phyloP scores from a whole-genome alignment of 2,888 invertebrate genomes.

The Eupithecia tripunctaria region DNA sequence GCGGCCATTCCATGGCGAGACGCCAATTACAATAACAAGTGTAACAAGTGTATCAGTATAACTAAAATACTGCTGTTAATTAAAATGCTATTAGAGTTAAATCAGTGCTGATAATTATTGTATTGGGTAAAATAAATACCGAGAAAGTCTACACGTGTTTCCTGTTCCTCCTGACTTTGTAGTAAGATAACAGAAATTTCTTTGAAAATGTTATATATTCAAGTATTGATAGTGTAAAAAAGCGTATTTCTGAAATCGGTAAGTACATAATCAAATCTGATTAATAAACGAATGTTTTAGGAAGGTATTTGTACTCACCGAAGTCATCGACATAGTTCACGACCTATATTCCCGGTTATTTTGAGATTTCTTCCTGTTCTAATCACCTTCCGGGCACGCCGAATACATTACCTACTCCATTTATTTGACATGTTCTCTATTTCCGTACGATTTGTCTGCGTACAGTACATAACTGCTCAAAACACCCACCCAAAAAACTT shows the following conservation, averaged over 20 bases:
- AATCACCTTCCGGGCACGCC: constrained; percentile 20
- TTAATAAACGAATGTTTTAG: no score
- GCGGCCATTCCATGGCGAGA: no score
- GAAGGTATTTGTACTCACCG: no score
- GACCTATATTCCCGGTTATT: constrained; percentile 76
- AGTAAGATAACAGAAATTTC: no score
- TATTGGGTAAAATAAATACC: no score
- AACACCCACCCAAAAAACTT: background rate
- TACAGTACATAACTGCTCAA: background rate
- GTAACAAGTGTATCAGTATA: no score
- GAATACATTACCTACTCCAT: constrained; percentile 28
- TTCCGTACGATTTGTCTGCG: background rate
- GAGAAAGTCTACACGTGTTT: no score
- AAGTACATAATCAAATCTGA: background rate
- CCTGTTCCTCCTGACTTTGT: no score
- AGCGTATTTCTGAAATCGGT: background rate
- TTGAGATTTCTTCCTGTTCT: constrained; percentile 62
- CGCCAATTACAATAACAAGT: no score
- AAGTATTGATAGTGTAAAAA: background rate
- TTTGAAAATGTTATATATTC: background rate
- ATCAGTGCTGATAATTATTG: no score
- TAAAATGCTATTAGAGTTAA: no score
- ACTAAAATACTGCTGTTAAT: no score
- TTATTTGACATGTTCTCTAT: constrained; percentile 15
- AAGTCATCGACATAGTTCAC: constrained; percentile 59